Conservation (phyloP, 2,797 vertebrate species). For the Cercopithecus neglectus region DNA sequence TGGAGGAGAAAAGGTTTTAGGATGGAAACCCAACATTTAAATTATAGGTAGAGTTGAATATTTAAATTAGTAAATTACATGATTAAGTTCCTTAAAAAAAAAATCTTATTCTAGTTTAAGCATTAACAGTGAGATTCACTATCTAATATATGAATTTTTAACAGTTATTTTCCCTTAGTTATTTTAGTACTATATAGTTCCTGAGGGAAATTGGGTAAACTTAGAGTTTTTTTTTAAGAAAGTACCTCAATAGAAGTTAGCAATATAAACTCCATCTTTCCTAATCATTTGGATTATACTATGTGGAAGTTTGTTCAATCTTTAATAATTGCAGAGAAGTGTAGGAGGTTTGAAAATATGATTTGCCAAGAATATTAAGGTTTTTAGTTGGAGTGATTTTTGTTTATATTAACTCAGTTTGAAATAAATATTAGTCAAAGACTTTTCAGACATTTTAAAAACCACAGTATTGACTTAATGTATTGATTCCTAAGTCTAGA, state of each 20-base stretch:
- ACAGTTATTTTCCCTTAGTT: not conserved
- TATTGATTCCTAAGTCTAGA: slow-evolving; percentile 28
- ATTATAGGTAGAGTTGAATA: not conserved
- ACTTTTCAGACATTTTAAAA: slow-evolving; percentile 2
- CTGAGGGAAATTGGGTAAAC: slow-evolving; percentile 8
- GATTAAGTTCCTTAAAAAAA: slow-evolving; percentile 29
- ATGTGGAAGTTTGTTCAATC: not conserved
- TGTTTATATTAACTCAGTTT: slow-evolving; percentile 42
- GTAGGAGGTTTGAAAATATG: slow-evolving; percentile 32
- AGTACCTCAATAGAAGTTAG: slow-evolving; percentile 9
- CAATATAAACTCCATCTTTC: not conserved
- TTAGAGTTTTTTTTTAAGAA: not conserved
- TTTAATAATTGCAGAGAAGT: slow-evolving; percentile 24
- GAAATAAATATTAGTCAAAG: slow-evolving; percentile 6
- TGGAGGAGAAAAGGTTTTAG: slow-evolving; percentile 3
- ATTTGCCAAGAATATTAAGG: slow-evolving; percentile 18
- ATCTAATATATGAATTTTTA: not conserved
- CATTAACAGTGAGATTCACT: slow-evolving; percentile 5
- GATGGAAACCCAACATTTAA: slow-evolving; percentile 15
- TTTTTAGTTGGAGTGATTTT: slow-evolving; percentile 51
- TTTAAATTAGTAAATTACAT: slow-evolving; percentile 1
- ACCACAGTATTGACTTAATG: not conserved
- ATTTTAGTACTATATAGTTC: not conserved
- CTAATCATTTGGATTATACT: slow-evolving; percentile 41
- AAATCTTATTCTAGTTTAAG: not conserved